These are phyloP conservation scores for Hirtodrosophila alboralis DNA, from an alignment of 2,888 invertebrate species.

Conservation along the genomic window DNA sequence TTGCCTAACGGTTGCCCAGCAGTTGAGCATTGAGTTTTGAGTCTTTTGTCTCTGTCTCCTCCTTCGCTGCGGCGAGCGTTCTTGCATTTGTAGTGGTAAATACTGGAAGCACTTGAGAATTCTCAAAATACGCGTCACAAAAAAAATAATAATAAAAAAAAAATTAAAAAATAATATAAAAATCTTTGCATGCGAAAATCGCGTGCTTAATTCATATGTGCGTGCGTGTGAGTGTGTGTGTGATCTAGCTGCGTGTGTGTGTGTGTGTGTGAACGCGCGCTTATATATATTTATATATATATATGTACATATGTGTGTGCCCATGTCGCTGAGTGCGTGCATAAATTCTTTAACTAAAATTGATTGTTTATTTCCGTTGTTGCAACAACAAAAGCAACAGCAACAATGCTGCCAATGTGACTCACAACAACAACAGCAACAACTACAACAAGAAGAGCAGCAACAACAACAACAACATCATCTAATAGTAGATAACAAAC, in stretches of 20 bases:
- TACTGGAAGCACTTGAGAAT: slow-evolving; percentile 31
- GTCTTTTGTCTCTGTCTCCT: slow-evolving; percentile 31
- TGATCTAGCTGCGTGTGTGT: no score
- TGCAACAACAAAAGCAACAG: slow-evolving; percentile 48
- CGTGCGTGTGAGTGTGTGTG: slow-evolving; percentile 24
- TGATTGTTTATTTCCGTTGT: slow-evolving; percentile 78
- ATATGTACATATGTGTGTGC: slow-evolving; percentile 28
- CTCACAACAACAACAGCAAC: slow-evolving; percentile 40
- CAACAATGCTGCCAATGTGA: slow-evolving; percentile 50
- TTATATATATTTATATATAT: slow-evolving; percentile 13
- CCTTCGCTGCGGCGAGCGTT: slow-evolving; percentile 12
- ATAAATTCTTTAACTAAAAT: slow-evolving; percentile 78
- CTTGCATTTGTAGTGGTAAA: slow-evolving; percentile 38
- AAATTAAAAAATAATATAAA: slow-evolving; percentile 12
- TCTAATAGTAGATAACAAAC: slow-evolving; percentile 63
- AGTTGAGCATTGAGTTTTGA: slow-evolving; percentile 51
- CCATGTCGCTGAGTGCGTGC: slow-evolving; percentile 62
- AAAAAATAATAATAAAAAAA: slow-evolving; percentile 12
- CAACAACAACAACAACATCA: slow-evolving; percentile 31
- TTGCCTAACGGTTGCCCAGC: slow-evolving; percentile 57
- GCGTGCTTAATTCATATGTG: slow-evolving; percentile 51
- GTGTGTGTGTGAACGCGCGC: slow-evolving; percentile 14
- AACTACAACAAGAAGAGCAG: slow-evolving; percentile 19
- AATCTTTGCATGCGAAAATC: slow-evolving; percentile 60
- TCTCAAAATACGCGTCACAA: slow-evolving; percentile 43